phyloP scores from a whole-genome alignment of 2,113 vertebrate species.

The Sialia sialis region DNA sequence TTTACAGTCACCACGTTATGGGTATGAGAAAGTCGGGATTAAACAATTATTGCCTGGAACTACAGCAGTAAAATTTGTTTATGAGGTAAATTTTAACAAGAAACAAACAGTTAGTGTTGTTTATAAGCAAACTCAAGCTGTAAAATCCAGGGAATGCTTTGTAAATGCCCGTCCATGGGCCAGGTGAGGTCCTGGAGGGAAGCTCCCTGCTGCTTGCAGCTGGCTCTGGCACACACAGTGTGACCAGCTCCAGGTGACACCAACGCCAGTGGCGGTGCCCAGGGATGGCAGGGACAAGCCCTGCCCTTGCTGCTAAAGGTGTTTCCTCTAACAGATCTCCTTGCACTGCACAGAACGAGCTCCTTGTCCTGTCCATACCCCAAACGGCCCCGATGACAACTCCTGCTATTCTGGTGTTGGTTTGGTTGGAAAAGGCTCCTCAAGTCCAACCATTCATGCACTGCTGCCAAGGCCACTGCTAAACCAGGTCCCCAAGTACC shows the following conservation, averaged over 20 bases:
- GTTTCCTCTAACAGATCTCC: neutral
- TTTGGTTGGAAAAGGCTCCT: neutral
- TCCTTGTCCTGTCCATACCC: rapidly evolving
- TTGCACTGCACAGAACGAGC: rapidly evolving
- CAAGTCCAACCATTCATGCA: neutral
- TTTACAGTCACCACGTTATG: slow-evolving; percentile 12
- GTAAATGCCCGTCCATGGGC: slow-evolving; percentile 13
- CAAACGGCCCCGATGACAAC: neutral
- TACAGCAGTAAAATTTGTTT: slow-evolving; percentile 67
- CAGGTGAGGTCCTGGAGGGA: neutral
- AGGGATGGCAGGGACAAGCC: neutral
- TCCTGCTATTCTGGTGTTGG: rapidly evolving
- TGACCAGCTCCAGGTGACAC: neutral
- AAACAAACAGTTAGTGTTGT: slow-evolving; percentile 67
- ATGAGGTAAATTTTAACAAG: slow-evolving; percentile 72
- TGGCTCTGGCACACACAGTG: neutral
- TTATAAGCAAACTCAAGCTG: slow-evolving; percentile 64
- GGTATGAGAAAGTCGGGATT: slow-evolving; percentile 36
- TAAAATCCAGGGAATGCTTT: slow-evolving; percentile 47
- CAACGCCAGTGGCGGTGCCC: neutral
- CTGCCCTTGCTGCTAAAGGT: neutral
- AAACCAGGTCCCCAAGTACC: neutral
- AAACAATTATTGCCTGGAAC: slow-evolving; percentile 60
- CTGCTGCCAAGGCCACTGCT: neutral
- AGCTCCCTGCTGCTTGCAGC: slow-evolving; percentile 23